Conservation (phyloP, 2,797 vertebrate species). For the Emys orbicularis region DNA sequence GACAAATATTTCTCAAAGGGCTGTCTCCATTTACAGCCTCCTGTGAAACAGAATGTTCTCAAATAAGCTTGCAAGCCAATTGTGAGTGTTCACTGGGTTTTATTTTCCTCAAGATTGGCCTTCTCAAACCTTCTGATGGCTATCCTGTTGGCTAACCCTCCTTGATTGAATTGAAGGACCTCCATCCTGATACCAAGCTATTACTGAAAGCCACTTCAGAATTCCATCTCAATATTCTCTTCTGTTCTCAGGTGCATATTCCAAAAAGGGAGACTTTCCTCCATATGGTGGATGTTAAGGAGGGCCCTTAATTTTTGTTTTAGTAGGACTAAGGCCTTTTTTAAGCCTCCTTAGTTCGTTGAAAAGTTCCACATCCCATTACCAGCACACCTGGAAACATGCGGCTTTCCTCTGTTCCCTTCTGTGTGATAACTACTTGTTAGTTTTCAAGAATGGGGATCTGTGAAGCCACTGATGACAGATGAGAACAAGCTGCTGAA, state of each 20-base stretch:
- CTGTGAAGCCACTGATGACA: neutral
- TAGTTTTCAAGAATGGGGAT: slow-evolving; percentile 2
- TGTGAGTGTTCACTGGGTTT: neutral
- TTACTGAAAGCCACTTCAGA: neutral
- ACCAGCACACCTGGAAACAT: neutral
- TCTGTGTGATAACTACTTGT: neutral
- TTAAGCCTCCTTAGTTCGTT: neutral
- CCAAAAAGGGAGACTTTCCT: neutral
- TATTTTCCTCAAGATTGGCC: neutral
- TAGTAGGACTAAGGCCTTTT: neutral
- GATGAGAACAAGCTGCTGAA: neutral
- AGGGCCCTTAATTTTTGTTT: neutral
- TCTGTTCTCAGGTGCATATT: neutral
- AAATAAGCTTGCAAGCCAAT: slow-evolving; percentile 5
- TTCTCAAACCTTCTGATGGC: neutral
- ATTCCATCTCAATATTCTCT: neutral
- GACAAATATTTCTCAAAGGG: neutral
- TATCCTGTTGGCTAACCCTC: neutral
- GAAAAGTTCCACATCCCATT: neutral
- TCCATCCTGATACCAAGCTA: neutral
- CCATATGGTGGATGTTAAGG: neutral
- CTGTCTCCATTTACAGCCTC: neutral
- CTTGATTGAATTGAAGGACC: neutral
- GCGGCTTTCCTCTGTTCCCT: neutral
- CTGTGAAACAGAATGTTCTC: neutral